Conservation (phyloP, 1,140 invertebrate species). For the Drosophila kohkoa region DNA sequence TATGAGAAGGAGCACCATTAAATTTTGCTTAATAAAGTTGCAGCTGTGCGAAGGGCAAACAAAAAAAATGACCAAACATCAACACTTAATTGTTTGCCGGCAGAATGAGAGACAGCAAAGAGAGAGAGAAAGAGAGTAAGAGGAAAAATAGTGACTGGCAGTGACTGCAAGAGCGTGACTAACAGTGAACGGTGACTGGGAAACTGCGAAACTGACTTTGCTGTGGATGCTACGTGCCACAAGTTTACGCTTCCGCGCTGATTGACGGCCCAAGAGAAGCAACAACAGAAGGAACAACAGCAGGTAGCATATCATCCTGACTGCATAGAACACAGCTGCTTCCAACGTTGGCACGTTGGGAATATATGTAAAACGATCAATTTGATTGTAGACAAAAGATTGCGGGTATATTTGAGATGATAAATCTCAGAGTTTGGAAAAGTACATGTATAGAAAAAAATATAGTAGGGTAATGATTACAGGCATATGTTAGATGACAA, state of each 20-base stretch:
- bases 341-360: neutral
- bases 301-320: constrained; percentile 4
- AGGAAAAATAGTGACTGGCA: constrained; percentile 23
- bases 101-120: constrained; percentile 5
- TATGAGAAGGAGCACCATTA: constrained; percentile 51
- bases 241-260: constrained; percentile 46
- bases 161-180: constrained; percentile 45
- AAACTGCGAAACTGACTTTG: constrained; percentile 36
- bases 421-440: neutral
- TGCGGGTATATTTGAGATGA: constrained; percentile 9
- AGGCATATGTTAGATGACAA: constrained; percentile 1
- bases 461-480: neutral
- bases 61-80: constrained; percentile 76
- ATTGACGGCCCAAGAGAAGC: constrained; percentile 35
- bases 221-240: constrained; percentile 40
- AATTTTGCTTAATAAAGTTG: constrained; percentile 84
- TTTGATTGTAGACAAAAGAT: constrained; percentile 15
- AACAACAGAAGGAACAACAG: neutral
- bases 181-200: constrained; percentile 33
- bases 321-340: constrained; percentile 31
- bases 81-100: constrained; percentile 79
- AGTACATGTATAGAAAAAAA: too few species aligned
- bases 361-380: constrained; percentile 27
- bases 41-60: constrained; percentile 57
- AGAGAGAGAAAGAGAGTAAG: constrained; percentile 11